Conservation (phyloP, 1,140 invertebrate species). For the Linepithema humile region DNA sequence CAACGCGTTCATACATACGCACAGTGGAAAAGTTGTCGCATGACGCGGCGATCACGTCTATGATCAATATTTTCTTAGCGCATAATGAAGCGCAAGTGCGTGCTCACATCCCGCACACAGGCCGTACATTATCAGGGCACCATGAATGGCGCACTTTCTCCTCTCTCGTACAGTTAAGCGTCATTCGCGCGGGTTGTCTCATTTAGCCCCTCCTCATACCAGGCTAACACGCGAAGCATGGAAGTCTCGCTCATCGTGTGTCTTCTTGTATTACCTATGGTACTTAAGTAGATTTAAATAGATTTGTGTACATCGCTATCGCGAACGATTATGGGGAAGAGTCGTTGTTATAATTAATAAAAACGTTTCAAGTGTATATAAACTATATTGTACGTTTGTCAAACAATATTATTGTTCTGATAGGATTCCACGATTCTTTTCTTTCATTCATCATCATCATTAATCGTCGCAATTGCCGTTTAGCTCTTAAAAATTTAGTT, state of each 20-base stretch:
- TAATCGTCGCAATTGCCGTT: too few relatives aligned
- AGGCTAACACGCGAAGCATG: conserved; percentile 71
- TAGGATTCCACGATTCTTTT: too few relatives aligned
- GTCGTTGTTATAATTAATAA: too few relatives aligned
- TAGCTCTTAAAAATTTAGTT: too few relatives aligned
- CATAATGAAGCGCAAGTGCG: conserved; percentile 60
- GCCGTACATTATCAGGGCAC: conserved; percentile 66
- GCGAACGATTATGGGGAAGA: neutral
- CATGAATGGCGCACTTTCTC: conserved; percentile 69
- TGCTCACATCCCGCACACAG: conserved; percentile 78
- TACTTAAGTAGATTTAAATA: conserved; percentile 43
- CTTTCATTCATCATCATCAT: too few relatives aligned
- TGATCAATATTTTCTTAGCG: conserved; percentile 37
- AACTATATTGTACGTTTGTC: too few relatives aligned
- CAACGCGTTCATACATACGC: neutral
- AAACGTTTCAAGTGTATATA: too few relatives aligned
- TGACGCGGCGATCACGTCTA: neutral
- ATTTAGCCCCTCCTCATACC: conserved; percentile 82
- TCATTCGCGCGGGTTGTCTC: conserved; percentile 84
- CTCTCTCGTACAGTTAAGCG: conserved; percentile 77
- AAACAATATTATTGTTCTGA: too few relatives aligned
- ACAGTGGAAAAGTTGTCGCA: too few relatives aligned
- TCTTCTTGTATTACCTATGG: conserved; percentile 57
- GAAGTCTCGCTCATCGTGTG: conserved; percentile 5
- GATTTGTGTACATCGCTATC: neutral